Base-by-base conservation (phyloP, 2,113 vertebrate genomes). In the Felis chaus region DNA sequence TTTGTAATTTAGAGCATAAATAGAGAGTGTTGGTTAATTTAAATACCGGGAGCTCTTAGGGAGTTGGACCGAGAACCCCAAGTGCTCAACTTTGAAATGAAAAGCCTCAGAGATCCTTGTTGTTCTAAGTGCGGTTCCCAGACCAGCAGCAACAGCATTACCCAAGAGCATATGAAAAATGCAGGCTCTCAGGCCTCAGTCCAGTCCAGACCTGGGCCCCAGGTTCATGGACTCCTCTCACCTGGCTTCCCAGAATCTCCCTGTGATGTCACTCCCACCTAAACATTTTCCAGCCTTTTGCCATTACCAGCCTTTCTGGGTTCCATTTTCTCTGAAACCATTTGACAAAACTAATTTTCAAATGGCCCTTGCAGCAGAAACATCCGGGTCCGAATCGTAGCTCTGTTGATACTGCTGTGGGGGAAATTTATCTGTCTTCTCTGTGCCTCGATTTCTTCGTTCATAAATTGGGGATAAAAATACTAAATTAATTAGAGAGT, bases 1-100 rank as follows among this genome's bases (percentile, higher is more conserved):
- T 85, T 95, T 90, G 31, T 96, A 69, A 96, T 33, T 92, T 80
- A 73, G 69, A 97, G 80, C 15, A 95, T 48, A 79, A 89, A 93
- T 41, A 97, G 1, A 94, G 23, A 96, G 53, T 19, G 27, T 48
- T 93, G 29, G 31, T 97, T 90, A 65, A 79, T 83, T 91, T 96
- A 80, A 97, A 84, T 94, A 48, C 53, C 14, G 89, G 29, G 57
- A 79, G 79, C n/a, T 96, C 39, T 85, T 92, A 16, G 66, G 90
- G 11, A 91, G 89, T 45, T 89, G 33, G 23, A 73, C 36, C 89
- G 95, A 41, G 61, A 71, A 76, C 33, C 91, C 29, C 50, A 76
- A 73, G 74, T 68, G 33, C 21, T 91, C 21, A 18, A 3, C 31
- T 15, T 80, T 92, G 80, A 33, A 45, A 66, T 48, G 31, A 13